These are phyloP conservation scores for Physocephala rufipes DNA, from an alignment of 2,888 invertebrate species.

Conservation along the genomic window DNA sequence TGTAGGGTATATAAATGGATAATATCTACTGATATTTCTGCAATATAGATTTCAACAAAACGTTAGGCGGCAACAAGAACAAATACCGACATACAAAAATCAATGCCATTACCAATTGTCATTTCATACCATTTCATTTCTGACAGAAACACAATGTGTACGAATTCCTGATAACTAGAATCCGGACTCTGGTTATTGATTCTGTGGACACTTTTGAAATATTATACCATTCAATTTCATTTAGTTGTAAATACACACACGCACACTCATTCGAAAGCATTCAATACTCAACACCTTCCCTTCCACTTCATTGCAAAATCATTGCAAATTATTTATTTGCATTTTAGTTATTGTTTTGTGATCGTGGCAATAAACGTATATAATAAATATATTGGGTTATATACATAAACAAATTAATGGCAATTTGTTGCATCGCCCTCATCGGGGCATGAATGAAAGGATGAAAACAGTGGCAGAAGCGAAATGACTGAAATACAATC, in stretches of 20 bases:
- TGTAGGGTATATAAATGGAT: neutral
- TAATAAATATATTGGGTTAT: no score
- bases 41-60: neutral
- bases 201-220: constrained; percentile 35
- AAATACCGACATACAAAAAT: no score
- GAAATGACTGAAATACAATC: neutral
- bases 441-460: neutral
- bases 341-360: constrained; percentile 31
- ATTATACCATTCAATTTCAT: constrained; percentile 32
- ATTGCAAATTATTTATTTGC: constrained; percentile 35
- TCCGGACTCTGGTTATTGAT: constrained; percentile 32
- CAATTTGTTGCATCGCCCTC: neutral
- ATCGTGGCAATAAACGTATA: constrained; percentile 12
- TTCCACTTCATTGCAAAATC: constrained; percentile 18
- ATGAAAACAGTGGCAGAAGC: neutral
- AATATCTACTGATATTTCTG: constrained; percentile 7
- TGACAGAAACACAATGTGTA: no score
- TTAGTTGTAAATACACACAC: neutral
- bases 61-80: neutral
- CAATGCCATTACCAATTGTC: no score
- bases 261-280: neutral
- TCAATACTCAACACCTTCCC: neutral
- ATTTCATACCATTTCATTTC: no score
- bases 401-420: neutral
- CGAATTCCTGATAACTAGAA: no score